phyloP scores from a whole-genome alignment of 2,888 invertebrate species.

The Acleris literana region DNA sequence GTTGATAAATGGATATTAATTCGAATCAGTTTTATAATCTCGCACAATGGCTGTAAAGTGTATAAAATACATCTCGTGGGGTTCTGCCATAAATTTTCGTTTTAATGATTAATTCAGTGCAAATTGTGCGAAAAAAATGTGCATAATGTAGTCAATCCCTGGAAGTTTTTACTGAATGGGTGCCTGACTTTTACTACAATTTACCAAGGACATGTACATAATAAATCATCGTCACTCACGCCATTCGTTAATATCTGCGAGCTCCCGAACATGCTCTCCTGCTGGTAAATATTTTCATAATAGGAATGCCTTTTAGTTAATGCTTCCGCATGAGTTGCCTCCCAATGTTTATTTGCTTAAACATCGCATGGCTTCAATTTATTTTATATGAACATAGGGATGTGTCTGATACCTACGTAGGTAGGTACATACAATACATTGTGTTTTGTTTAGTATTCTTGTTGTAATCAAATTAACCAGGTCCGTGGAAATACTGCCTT shows the following conservation, averaged over 20 bases:
- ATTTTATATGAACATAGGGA: background rate
- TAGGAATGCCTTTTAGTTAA: constrained; percentile 9
- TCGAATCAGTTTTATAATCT: background rate
- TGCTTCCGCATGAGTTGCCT: constrained; percentile 18
- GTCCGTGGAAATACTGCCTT: no score
- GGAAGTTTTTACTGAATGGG: constrained; percentile 64
- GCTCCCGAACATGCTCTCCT: constrained; percentile 71
- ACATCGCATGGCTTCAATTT: background rate
- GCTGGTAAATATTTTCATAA: constrained; percentile 63
- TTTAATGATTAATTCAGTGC: constrained; percentile 47
- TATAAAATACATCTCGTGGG: constrained; percentile 22
- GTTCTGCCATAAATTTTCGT: constrained; percentile 40
- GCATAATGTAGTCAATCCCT: constrained; percentile 53
- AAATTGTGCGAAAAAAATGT: constrained; percentile 41
- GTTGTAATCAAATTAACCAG: no score
- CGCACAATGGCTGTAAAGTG: constrained; percentile 9
- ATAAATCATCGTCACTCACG: constrained; percentile 71
- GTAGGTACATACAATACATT: no score
- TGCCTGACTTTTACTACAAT: constrained; percentile 63
- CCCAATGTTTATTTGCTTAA: constrained; percentile 9
- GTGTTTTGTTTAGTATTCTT: no score
- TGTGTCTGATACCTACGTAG: no score
- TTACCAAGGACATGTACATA: constrained; percentile 81
- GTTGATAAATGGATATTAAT: background rate
- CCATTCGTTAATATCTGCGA: constrained; percentile 72